Base-by-base conservation (phyloP, 2,113 vertebrate genomes). In the Paradisaea rubra region DNA sequence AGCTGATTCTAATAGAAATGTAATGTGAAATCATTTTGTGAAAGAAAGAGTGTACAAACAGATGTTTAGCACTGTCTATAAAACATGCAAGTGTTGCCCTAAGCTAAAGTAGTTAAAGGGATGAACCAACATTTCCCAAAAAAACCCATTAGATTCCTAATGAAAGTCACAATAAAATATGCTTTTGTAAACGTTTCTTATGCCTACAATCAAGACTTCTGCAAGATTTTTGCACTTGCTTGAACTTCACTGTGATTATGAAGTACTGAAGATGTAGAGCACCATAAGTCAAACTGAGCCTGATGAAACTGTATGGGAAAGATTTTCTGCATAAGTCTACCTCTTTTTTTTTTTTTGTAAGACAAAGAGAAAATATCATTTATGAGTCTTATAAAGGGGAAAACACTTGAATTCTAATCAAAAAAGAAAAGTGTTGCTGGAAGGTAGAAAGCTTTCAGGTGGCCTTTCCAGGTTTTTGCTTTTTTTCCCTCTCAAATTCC, bases 401-500 rank as follows among this genome's bases (percentile, higher is more conserved):
- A 70, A 71, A 70, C n/a, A 69, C 39, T 80, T 88, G 50, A 61
- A 47, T 59, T 91, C 59, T 83, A 88, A 77, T 25, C 15, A 68
- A 85, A 94, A 72, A 35, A 44, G 24, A 70, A 85, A 92, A 83
- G 2, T 41, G 45, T 81, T n/a, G 23, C 22, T 70, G 60, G 30
- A 65, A 94, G 45, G 45, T 86, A 78, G 33, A 64, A 77, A 77
- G 52, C 21, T 89, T 91, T 95, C 88, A 86, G 74, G 25, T 63
- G 19, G 42, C 42, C 11, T 95, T 35, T 83, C 27, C 11, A 7
- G 4, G 63, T 16, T 70, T 90, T 95, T 76, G 7, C 54, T 89
- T 93, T 42, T 64, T 95, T 96, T 94, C 71, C 18, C 39, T 90
- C 25, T 71, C 47, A 28, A 50, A 87, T 96, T 96, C 41, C 74